phyloP scores from a whole-genome alignment of 1,140 invertebrate species.

The Lordiphosa mommai region DNA sequence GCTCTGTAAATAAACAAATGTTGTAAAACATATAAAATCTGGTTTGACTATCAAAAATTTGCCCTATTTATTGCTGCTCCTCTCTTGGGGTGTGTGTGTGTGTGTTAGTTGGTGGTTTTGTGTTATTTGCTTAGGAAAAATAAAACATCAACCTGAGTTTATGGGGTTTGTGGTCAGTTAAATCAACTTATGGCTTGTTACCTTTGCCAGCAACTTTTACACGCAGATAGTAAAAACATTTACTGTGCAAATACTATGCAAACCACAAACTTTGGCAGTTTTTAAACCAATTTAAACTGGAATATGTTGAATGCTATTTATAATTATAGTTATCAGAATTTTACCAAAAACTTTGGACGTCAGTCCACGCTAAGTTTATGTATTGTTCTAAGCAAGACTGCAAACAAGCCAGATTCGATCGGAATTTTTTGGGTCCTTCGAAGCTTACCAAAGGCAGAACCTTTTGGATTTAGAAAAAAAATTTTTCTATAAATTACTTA shows the following conservation, averaged over 20 bases:
- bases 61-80: conserved; percentile 7
- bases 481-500: too few relatives aligned
- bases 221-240: background rate
- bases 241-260: background rate
- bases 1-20: conserved; percentile 41
- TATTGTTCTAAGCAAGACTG: too few relatives aligned
- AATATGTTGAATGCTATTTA: too few relatives aligned
- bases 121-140: background rate
- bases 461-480: too few relatives aligned
- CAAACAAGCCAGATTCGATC: too few relatives aligned
- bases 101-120: background rate
- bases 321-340: too few relatives aligned
- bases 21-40: conserved; percentile 38
- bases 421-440: too few relatives aligned
- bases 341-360: too few relatives aligned
- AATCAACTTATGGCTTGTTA: conserved; percentile 1
- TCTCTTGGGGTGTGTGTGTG: background rate
- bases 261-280: too few relatives aligned
- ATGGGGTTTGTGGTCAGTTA: background rate
- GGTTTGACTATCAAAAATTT: conserved; percentile 2
- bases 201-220: background rate
- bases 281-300: too few relatives aligned
- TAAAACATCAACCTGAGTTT: background rate
- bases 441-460: too few relatives aligned
- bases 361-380: too few relatives aligned